phyloP scores from a whole-genome alignment of 2,888 invertebrate genomes.

The Rhyacophila evoluta region DNA sequence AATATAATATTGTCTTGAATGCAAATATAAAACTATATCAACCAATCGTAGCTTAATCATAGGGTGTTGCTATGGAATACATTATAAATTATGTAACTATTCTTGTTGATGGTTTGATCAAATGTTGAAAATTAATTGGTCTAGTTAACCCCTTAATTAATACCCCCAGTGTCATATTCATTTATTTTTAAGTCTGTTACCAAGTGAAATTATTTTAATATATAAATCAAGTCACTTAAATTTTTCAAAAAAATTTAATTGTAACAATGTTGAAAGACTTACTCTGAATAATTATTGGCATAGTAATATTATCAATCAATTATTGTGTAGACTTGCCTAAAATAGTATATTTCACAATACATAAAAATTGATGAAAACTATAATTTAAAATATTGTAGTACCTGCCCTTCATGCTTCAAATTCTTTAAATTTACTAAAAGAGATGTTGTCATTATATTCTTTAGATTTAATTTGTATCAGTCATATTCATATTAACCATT shows the following conservation, averaged over 20 bases:
- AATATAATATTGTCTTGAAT: background rate
- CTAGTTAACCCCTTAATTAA: background rate
- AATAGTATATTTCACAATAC: no score
- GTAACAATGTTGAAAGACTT: background rate
- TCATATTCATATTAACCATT: no score
- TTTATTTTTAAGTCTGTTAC: background rate
- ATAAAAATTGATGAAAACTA: background rate
- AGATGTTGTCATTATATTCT: no score
- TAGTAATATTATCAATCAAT: no score
- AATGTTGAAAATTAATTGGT: background rate
- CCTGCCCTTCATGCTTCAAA: no score
- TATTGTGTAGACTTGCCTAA: no score
- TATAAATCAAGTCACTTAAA: background rate
- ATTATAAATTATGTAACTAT: background rate
- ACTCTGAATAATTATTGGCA: background rate
- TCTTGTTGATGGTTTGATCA: background rate
- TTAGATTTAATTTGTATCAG: no score
- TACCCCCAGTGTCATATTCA: background rate
- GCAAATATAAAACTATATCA: background rate
- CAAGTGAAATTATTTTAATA: background rate
- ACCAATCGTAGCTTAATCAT: background rate
- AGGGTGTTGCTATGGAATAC: background rate
- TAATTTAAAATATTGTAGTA: no score
- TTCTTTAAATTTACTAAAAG: no score
- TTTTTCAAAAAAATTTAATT: background rate